Evolutionary conservation across 2,888 invertebrate genomes (phyloP).

Genomic region (Heliconius erato): DNA sequence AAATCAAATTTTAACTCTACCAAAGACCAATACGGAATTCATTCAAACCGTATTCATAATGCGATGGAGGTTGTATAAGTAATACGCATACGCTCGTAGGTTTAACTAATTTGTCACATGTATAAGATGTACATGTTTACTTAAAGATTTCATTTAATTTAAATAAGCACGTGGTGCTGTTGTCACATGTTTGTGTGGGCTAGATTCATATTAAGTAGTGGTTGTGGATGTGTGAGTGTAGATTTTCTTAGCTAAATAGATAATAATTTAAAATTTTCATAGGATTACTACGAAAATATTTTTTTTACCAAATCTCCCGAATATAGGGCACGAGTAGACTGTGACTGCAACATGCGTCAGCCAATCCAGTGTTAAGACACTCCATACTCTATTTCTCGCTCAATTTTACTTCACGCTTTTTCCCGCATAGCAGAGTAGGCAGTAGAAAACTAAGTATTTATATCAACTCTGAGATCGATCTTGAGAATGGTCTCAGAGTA

Average conservation of each 20-base stretch:
- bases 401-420: background rate
- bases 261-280: background rate
- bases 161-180: background rate
- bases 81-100: background rate
- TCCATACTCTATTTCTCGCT: too few species aligned
- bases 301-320: too few species aligned
- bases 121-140: background rate
- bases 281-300: too few species aligned
- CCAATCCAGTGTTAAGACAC: too few species aligned
- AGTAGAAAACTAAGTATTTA: background rate
- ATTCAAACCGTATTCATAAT: background rate
- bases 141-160: background rate
- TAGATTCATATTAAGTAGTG: background rate
- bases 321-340: too few species aligned
- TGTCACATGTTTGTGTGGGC: background rate
- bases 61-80: background rate
- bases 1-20: background rate
- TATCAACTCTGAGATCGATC: too few species aligned
- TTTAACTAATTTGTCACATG: constrained; percentile 5
- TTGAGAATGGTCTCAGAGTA: too few species aligned
- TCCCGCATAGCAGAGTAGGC: background rate
- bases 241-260: background rate
- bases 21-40: background rate
- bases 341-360: too few species aligned
- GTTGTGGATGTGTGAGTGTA: too few species aligned